Conservation (phyloP, 1,140 invertebrate genomes). For the Pomacea maculata region DNA sequence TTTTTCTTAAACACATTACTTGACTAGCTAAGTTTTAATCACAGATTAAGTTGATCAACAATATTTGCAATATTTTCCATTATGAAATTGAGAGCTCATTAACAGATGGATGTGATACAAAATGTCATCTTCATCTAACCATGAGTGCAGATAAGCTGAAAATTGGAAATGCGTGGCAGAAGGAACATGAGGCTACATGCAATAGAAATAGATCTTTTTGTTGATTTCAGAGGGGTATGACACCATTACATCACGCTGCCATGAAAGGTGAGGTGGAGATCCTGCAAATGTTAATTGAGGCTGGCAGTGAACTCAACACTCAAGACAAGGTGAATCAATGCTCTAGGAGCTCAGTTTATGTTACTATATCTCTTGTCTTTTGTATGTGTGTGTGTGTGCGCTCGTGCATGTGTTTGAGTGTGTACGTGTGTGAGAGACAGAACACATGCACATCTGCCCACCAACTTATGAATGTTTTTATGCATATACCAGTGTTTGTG, state of each 20-base stretch:
- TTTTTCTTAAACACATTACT: no score
- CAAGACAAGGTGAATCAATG: constrained; percentile 57
- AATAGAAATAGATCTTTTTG: background rate
- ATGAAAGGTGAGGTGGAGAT: constrained; percentile 65
- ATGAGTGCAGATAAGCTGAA: background rate
- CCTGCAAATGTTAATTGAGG: constrained; percentile 58
- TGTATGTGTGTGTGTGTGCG: background rate
- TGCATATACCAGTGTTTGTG: no score
- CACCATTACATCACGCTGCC: constrained; percentile 65
- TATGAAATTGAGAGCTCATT: background rate
- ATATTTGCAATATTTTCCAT: no score
- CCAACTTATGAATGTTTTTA: no score
- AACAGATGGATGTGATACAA: background rate
- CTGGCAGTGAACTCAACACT: constrained; percentile 61
- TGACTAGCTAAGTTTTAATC: no score
- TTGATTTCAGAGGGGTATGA: constrained; percentile 51
- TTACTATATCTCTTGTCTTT: background rate
- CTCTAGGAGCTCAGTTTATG: background rate
- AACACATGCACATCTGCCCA: no score
- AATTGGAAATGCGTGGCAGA: background rate
- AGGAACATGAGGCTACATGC: background rate
- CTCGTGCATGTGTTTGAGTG: background rate
- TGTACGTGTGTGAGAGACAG: no score
- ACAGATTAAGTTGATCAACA: no score
- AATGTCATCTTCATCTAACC: background rate